Percentiles rank a stretch among this genome's conserved stretches.
Conservation (phyloP, 1,140 invertebrate species). For the Zaprionus ornatus region DNA sequence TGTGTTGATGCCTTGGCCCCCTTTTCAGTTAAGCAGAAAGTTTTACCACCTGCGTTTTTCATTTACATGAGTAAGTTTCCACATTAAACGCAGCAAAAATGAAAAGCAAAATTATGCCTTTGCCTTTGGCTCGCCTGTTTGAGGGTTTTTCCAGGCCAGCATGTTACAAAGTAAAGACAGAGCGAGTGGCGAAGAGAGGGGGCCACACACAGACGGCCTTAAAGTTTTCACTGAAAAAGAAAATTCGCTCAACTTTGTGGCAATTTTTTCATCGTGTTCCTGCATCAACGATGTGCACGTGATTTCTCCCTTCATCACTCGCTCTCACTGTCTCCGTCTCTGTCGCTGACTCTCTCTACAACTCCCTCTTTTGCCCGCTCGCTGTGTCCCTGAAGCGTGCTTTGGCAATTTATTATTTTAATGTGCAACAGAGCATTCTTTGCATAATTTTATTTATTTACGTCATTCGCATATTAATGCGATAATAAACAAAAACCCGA, state of each 20-base stretch:
- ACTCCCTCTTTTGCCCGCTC: neutral
- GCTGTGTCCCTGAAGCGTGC: neutral
- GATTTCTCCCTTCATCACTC: neutral
- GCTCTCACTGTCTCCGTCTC: neutral
- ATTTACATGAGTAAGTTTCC: conserved; percentile 79
- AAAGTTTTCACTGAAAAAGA: conserved; percentile 23
- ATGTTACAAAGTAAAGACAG: neutral
- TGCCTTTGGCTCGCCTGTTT: conserved; percentile 4
- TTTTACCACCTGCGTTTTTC: conserved; percentile 73
- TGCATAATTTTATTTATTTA: conserved; percentile 14
- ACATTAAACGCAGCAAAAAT: conserved; percentile 67
- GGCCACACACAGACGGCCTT: neutral
- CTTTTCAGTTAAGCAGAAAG: conserved; percentile 56
- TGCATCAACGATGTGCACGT: conserved; percentile 23
- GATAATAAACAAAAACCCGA: neutral
- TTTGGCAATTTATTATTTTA: conserved; percentile 9
- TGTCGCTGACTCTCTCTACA: neutral
- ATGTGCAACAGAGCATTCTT: neutral
- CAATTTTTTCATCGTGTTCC: conserved; percentile 11
- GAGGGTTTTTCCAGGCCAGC: conserved; percentile 1
- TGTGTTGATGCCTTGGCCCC: conserved; percentile 37
- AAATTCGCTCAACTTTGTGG: conserved; percentile 35
- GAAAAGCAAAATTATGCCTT: conserved; percentile 67
- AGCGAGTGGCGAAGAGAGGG: neutral
- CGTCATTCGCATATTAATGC: conserved; percentile 19